phyloP scores from a whole-genome alignment of 2,888 invertebrate genomes.

The Lutraria lutraria region DNA sequence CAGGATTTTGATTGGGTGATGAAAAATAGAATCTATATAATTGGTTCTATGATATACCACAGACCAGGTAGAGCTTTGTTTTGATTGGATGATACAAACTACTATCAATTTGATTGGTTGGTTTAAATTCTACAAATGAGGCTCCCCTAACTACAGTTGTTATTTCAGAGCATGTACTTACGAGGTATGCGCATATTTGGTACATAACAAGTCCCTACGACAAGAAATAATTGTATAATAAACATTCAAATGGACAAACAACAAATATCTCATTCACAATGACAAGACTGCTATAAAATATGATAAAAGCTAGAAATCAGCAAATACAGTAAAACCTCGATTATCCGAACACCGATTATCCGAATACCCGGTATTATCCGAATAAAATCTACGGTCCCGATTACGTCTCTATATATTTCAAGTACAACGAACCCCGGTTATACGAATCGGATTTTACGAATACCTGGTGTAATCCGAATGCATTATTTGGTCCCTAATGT shows the following conservation, averaged over 20 bases:
- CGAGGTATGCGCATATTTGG: slow-evolving; percentile 67
- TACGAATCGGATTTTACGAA: too few relatives aligned
- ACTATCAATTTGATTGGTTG: neutral
- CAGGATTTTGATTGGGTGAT: neutral
- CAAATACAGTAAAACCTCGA: neutral
- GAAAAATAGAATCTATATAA: neutral
- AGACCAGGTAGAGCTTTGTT: neutral
- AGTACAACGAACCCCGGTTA: too few relatives aligned
- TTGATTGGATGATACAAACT: neutral
- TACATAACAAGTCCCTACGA: slow-evolving; percentile 64
- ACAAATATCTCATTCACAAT: neutral
- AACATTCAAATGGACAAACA: slow-evolving; percentile 26
- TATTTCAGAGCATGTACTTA: slow-evolving; percentile 59
- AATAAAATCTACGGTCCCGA: too few relatives aligned
- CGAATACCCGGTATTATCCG: too few relatives aligned
- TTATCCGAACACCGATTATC: too few relatives aligned
- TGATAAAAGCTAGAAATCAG: neutral
- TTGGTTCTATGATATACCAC: neutral
- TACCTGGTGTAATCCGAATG: too few relatives aligned
- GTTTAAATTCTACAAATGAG: neutral
- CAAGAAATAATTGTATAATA: neutral
- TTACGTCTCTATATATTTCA: too few relatives aligned
- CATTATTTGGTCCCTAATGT: too few relatives aligned
- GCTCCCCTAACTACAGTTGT: slow-evolving; percentile 23
- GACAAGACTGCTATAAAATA: neutral